These are phyloP conservation scores for Nematolebias whitei DNA, from an alignment of 2,113 vertebrate species.

Conservation along the genomic window DNA sequence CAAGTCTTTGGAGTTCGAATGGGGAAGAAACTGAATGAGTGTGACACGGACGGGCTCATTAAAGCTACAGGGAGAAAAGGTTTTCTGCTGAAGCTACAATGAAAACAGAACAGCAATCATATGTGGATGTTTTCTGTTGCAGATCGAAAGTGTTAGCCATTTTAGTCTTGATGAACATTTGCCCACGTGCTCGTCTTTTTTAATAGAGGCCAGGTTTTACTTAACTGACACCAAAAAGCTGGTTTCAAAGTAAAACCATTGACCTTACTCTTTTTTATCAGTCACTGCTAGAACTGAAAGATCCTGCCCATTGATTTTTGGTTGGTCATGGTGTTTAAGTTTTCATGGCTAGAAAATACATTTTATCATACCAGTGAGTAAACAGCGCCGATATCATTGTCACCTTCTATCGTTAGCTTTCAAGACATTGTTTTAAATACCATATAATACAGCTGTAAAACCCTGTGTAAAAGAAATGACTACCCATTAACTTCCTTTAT, in stretches of 20 bases:
- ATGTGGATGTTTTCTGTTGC: background rate
- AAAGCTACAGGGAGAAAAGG: conserved; percentile 1
- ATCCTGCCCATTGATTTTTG: too few relatives aligned
- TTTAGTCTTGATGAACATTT: background rate
- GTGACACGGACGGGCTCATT: conserved; percentile 9
- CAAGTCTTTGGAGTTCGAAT: conserved; percentile 25
- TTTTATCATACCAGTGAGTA: too few relatives aligned
- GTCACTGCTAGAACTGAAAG: too few relatives aligned
- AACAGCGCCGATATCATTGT: too few relatives aligned
- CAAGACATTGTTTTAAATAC: too few relatives aligned
- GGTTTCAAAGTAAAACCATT: background rate
- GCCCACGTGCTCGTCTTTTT: background rate
- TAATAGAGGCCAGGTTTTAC: background rate
- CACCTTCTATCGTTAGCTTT: too few relatives aligned
- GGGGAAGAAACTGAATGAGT: conserved; percentile 34
- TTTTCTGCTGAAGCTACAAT: conserved; percentile 12
- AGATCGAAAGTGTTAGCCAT: background rate
- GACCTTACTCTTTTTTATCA: too few relatives aligned
- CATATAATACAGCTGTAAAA: too few relatives aligned
- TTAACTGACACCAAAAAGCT: background rate
- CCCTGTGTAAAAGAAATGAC: too few relatives aligned
- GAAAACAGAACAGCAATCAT: background rate
- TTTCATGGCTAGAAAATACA: too few relatives aligned
- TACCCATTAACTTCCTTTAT: too few relatives aligned
- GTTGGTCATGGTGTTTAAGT: too few relatives aligned